Evolutionary conservation across 2,888 invertebrate genomes (phyloP).

Genomic region (Caenorhabditis sp.): DNA sequence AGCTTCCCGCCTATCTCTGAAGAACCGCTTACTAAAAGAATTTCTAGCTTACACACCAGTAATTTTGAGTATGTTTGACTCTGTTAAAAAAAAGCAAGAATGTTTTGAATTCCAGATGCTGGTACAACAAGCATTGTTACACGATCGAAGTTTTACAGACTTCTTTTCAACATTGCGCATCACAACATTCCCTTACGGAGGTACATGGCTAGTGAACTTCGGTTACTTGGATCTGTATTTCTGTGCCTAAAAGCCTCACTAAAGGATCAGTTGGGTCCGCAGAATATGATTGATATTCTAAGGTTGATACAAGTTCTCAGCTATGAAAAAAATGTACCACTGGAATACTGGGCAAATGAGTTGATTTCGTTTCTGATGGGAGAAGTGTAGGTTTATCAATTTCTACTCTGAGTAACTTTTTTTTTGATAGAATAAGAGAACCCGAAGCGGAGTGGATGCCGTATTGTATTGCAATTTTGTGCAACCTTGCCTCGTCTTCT

Average conservation of each 20-base stretch:
- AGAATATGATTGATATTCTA: slow-evolving; percentile 79
- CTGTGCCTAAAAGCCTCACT: slow-evolving; percentile 72
- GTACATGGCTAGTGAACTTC: slow-evolving; percentile 70
- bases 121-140: slow-evolving; percentile 63
- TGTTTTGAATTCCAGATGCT: slow-evolving; percentile 39
- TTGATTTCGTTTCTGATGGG: slow-evolving; percentile 73
- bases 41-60: slow-evolving; percentile 63
- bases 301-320: slow-evolving; percentile 76
- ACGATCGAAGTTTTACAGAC: slow-evolving; percentile 70
- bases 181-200: slow-evolving; percentile 75
- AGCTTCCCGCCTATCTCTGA: slow-evolving; percentile 62
- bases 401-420: background rate
- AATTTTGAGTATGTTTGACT: slow-evolving; percentile 49
- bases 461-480: slow-evolving; percentile 79
- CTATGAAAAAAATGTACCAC: slow-evolving; percentile 72
- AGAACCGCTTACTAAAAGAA: slow-evolving; percentile 54
- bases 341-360: slow-evolving; percentile 76
- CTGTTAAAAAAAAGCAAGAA: too few relatives aligned
- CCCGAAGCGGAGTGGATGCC: slow-evolving; percentile 78
- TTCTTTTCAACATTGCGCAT: slow-evolving; percentile 72
- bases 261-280: slow-evolving; percentile 77
- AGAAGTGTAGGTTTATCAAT: slow-evolving; percentile 76
- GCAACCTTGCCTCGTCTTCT: slow-evolving; percentile 77
- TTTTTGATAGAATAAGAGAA: slow-evolving; percentile 34
- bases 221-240: slow-evolving; percentile 72